Conservation (phyloP, 2,797 vertebrate species). For the Eulemur coronatus region DNA sequence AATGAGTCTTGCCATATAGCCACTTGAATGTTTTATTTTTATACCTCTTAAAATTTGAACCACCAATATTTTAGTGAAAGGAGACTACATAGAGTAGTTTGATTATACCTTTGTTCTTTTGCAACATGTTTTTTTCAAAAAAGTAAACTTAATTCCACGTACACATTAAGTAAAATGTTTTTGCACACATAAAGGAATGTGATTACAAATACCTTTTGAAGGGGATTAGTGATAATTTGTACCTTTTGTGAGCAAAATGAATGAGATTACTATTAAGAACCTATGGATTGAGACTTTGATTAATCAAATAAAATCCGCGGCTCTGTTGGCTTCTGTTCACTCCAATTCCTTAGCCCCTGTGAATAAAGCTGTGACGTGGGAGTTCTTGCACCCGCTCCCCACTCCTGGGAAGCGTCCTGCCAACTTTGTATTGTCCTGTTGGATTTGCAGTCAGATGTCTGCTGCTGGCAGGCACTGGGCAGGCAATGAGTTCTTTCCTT, state of each 20-base stretch:
- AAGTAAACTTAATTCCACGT: neutral
- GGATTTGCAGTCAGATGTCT: slow-evolving; percentile 66
- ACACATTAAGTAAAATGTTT: neutral
- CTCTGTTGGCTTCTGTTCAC: neutral
- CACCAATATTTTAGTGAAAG: neutral
- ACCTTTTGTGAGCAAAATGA: neutral
- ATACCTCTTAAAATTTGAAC: neutral
- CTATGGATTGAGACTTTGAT: neutral
- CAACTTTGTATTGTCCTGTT: slow-evolving; percentile 53
- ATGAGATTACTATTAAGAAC: neutral
- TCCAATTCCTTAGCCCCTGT: neutral
- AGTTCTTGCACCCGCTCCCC: neutral
- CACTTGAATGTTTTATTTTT: slow-evolving; percentile 19
- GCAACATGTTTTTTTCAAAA: neutral
- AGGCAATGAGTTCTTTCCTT: slow-evolving; percentile 60
- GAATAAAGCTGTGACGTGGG: slow-evolving; percentile 45
- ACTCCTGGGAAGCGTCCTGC: slow-evolving; percentile 49
- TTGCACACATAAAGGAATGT: neutral
- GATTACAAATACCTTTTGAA: slow-evolving; percentile 6
- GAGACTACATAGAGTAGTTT: neutral
- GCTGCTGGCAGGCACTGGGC: slow-evolving; percentile 55
- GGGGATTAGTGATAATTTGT: neutral
- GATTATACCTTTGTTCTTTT: neutral
- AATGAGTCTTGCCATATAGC: neutral
- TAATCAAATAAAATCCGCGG: neutral